These are phyloP conservation scores for Portevinia maculata DNA, from an alignment of 2,888 invertebrate species.

Conservation along the genomic window DNA sequence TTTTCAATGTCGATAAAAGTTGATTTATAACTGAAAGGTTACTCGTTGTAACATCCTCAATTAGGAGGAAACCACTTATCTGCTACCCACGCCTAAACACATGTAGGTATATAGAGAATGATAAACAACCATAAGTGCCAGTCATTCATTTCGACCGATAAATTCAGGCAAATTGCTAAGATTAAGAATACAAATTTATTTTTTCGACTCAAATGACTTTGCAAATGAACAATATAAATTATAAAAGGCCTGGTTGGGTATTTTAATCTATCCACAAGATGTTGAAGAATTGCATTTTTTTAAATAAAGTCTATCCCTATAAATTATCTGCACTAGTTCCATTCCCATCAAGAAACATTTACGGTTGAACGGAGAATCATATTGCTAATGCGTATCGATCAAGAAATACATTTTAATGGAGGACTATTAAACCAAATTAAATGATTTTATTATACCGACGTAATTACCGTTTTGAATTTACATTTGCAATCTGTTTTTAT, in stretches of 20 bases:
- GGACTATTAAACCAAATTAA: no score
- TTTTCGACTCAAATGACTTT: constrained; percentile 22
- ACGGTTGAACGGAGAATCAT: no score
- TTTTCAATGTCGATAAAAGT: constrained; percentile 5
- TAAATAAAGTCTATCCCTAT: no score
- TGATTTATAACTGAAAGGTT: not conserved
- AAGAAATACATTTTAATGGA: not conserved
- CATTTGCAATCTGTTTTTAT: no score
- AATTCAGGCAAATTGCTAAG: constrained; percentile 12
- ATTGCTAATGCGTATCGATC: not conserved
- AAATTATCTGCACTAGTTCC: no score
- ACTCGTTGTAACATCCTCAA: not conserved
- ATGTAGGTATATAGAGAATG: not conserved
- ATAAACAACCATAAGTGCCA: not conserved
- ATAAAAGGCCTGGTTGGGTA: not conserved
- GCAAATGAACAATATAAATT: constrained; percentile 20
- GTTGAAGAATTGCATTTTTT: not conserved
- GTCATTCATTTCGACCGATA: constrained; percentile 1
- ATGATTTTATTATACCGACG: no score
- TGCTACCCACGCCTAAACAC: not conserved
- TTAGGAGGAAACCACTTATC: not conserved
- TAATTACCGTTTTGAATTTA: no score
- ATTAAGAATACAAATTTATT: constrained; percentile 23
- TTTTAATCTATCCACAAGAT: constrained; percentile 17
- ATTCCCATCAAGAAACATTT: no score